phyloP scores from a whole-genome alignment of 30 jellyfish, hydroid and myxozoan species.

The Hydractinia symbiolongicarpus region DNA sequence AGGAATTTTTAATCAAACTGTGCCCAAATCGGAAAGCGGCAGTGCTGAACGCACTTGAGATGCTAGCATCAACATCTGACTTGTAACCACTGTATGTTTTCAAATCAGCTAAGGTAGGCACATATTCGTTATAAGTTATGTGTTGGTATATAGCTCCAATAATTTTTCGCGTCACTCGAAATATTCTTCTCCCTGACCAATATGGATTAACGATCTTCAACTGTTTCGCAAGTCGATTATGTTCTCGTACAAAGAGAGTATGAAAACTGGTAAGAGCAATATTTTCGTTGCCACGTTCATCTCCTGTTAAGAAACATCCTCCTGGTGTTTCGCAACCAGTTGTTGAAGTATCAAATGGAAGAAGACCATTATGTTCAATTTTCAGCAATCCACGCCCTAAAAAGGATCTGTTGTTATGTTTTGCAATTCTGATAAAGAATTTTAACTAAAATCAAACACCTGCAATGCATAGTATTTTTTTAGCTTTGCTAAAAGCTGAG shows the following conservation, averaged over 20 bases:
- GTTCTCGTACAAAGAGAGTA: conserved; percentile 43
- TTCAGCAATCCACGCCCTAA: conserved; percentile 30
- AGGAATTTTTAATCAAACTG: conserved; percentile 28
- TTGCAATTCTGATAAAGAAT: not conserved
- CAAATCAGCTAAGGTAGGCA: conserved; percentile 1
- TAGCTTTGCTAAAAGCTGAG: no score
- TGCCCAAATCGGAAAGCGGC: conserved; percentile 56
- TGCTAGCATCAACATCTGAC: conserved; percentile 14
- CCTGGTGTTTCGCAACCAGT: conserved; percentile 19
- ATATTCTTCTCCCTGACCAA: conserved; percentile 33
- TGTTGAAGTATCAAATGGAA: conserved; percentile 3
- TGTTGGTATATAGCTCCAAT: conserved; percentile 40
- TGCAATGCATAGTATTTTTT: no score
- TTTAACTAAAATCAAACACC: not conserved
- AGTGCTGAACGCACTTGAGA: conserved; percentile 23
- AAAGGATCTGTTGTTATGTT: not conserved
- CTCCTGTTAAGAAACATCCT: conserved; percentile 49
- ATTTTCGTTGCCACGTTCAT: conserved; percentile 37
- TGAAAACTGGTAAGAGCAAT: conserved; percentile 28
- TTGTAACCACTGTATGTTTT: conserved; percentile 27
- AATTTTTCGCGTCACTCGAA: conserved; percentile 40
- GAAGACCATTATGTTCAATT: not conserved
- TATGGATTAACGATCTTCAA: conserved; percentile 18
- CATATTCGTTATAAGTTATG: conserved; percentile 30
- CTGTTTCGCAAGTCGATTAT: conserved; percentile 36